phyloP scores from a whole-genome alignment of 1,140 invertebrate genomes.

The Melitaea cinxia region DNA sequence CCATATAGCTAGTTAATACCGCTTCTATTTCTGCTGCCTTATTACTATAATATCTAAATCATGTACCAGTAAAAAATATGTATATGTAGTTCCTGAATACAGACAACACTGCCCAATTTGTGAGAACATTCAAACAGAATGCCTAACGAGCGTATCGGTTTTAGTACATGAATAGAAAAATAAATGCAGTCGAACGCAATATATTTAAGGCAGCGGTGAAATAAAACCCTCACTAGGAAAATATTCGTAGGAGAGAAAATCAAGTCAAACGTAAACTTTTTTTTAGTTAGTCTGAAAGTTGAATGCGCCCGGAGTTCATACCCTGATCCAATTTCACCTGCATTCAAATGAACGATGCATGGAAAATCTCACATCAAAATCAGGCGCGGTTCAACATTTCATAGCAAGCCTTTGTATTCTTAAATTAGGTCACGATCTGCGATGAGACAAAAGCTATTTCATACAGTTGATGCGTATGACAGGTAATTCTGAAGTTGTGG shows the following conservation, averaged over 20 bases:
- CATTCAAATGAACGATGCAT: conserved; percentile 28
- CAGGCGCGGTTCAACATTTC: conserved; percentile 25
- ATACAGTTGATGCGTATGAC: conserved; percentile 23
- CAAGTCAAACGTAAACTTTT: background rate
- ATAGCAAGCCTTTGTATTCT: conserved; percentile 32
- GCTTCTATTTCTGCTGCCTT: background rate
- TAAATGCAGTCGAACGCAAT: background rate
- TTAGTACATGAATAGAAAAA: background rate
- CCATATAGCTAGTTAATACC: no score
- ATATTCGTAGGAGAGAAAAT: background rate
- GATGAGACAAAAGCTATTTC: conserved; percentile 30
- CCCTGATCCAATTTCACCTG: conserved; percentile 28
- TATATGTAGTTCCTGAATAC: background rate
- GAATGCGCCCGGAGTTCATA: conserved; percentile 15
- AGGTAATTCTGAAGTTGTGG: conserved; percentile 23
- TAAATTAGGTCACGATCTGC: conserved; percentile 31
- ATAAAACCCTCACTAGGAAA: background rate
- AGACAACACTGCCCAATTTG: background rate
- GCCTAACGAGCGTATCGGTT: background rate
- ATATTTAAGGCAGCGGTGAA: background rate
- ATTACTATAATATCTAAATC: background rate
- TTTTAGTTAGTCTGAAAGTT: conserved; percentile 10
- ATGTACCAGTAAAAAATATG: background rate
- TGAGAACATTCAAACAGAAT: background rate
- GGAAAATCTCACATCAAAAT: conserved; percentile 30